phyloP scores from a whole-genome alignment of 2,797 vertebrate genomes.

The Macropus fuliginosus region DNA sequence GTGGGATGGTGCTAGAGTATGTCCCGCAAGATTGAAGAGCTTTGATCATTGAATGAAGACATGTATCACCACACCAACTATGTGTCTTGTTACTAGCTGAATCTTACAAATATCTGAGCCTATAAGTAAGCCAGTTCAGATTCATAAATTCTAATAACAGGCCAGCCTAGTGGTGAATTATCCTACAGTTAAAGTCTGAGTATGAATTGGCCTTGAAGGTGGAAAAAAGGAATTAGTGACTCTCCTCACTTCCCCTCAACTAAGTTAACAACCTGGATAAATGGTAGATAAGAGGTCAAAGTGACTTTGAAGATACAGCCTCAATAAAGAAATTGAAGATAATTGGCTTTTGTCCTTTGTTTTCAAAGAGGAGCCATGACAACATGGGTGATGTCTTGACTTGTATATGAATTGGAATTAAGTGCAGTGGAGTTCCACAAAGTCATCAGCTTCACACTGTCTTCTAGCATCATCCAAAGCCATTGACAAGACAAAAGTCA shows the following conservation, averaged over 20 bases:
- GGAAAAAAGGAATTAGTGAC: not conserved
- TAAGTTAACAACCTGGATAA: not conserved
- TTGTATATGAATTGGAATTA: not conserved
- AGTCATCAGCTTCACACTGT: not conserved
- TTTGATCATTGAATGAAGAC: not conserved
- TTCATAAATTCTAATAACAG: not conserved
- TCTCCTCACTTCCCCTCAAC: not conserved
- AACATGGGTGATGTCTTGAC: not conserved
- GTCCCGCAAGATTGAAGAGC: not conserved
- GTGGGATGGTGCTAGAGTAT: no score
- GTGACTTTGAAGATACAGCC: not conserved
- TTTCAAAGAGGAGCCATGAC: not conserved
- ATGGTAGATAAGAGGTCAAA: not conserved
- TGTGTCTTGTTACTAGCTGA: not conserved
- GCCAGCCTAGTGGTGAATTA: not conserved
- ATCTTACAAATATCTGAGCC: not conserved
- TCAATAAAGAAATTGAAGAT: not conserved
- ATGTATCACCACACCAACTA: not conserved
- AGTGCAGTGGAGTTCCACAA: not conserved
- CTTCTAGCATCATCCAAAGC: not conserved
- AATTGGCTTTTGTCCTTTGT: not conserved
- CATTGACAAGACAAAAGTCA: not conserved
- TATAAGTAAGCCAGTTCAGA: not conserved
- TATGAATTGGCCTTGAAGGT: not conserved
- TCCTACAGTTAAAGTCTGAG: not conserved